phyloP scores from a whole-genome alignment of 1,140 invertebrate species.

The Prorops nasuta region DNA sequence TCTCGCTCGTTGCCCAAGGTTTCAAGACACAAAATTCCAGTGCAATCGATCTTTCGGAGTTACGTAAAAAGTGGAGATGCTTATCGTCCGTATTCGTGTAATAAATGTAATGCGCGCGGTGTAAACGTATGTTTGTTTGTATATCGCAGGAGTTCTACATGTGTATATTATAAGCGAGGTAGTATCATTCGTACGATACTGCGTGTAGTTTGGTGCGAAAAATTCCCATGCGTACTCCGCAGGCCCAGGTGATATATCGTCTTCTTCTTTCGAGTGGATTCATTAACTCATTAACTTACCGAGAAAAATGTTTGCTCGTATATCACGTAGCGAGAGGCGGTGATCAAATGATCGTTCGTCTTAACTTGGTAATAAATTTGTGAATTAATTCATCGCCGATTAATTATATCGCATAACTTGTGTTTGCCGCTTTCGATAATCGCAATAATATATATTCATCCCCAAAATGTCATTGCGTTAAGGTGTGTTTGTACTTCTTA shows the following conservation, averaged over 20 bases:
- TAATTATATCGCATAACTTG: conserved; percentile 27
- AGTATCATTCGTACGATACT: too few relatives aligned
- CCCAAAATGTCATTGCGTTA: conserved; percentile 15
- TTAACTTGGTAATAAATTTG: conserved; percentile 30
- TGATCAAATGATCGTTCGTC: conserved; percentile 35
- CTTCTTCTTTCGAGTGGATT: conserved; percentile 26
- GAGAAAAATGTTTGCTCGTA: conserved; percentile 31
- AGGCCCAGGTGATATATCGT: conserved; percentile 22
- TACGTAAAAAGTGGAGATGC: too few relatives aligned
- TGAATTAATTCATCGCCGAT: conserved; percentile 32
- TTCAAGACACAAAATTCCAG: too few relatives aligned
- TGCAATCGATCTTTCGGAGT: too few relatives aligned
- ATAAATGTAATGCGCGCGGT: neutral
- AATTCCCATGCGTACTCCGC: neutral
- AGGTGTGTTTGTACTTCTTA: too few relatives aligned
- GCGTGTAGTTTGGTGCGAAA: too few relatives aligned
- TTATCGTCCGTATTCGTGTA: neutral
- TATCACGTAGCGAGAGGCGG: conserved; percentile 19
- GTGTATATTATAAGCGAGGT: too few relatives aligned
- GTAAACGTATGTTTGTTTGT: neutral
- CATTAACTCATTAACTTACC: conserved; percentile 32
- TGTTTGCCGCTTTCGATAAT: conserved; percentile 17
- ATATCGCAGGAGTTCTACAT: too few relatives aligned
- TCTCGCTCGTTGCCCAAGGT: too few relatives aligned
- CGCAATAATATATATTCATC: conserved; percentile 18